phyloP scores from a whole-genome alignment of 2,888 invertebrate species.

The Hydroisotoma schaefferi region DNA sequence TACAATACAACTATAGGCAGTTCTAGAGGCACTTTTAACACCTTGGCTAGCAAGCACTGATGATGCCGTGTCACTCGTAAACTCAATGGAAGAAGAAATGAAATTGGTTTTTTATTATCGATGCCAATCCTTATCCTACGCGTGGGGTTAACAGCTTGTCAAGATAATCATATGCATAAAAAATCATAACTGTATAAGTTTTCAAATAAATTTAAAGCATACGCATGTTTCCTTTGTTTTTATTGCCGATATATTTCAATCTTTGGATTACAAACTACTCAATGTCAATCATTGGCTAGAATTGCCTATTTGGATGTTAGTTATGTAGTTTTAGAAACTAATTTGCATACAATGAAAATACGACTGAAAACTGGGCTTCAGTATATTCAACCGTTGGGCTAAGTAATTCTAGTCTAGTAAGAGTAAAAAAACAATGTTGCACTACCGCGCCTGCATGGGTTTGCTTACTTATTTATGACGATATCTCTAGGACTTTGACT shows the following conservation, averaged over 20 bases:
- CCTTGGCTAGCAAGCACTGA: neutral
- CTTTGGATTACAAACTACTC: neutral
- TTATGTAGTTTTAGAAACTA: neutral
- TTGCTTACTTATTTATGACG: neutral
- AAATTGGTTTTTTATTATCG: no score
- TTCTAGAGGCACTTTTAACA: conserved; percentile 1
- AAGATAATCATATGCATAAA: conserved; percentile 1
- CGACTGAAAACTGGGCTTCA: conserved; percentile 2
- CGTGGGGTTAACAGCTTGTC: conserved; percentile 10
- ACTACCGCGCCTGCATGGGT: no score
- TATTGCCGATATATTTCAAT: neutral
- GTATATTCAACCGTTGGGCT: no score
- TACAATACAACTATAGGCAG: neutral
- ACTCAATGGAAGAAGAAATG: no score
- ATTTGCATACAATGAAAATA: conserved; percentile 4
- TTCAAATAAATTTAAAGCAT: neutral
- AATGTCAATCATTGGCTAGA: conserved; percentile 1
- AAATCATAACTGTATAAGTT: conserved; percentile 1
- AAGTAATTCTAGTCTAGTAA: neutral
- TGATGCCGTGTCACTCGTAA: no score
- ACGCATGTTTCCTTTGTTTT: neutral
- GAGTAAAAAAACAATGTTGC: neutral
- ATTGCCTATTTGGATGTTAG: no score
- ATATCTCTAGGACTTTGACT: neutral
- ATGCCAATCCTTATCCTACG: no score